Evolutionary conservation across 2,797 vertebrate genomes (phyloP), one percentile per base, ranked within the genome.

Genomic region (Xerus rutilus): DNA sequence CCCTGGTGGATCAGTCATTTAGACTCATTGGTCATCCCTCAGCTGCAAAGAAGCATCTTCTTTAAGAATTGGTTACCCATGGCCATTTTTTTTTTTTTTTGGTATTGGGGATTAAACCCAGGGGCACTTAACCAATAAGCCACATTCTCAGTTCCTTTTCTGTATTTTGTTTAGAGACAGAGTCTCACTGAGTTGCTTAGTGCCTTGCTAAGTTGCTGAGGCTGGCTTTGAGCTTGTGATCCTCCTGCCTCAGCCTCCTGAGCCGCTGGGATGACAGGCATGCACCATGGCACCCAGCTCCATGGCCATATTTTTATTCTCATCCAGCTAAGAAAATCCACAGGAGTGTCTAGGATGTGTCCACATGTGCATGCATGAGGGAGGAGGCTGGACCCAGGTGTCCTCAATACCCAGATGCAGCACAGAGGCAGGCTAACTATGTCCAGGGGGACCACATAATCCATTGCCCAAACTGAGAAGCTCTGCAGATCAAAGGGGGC

Each of bases 1-100:
- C 5, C 49, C 25, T 35, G 18, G 25, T 49, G 30, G 79, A 30
- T 15, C 59, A 49, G 49, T 3, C 20, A n/a, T 39, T 54, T 45
- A 47, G 21, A 45, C 13, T 4, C 21, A 18, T 9, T 11, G 35
- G 30, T 14, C 9, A 9, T 5, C 9, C 35, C 64, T 39, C 10
- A 1, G 21, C 18, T 2, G 0, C 0, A 5, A 23, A 0, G 5
- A 47, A 67, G 28, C 43, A 5, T 7, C 45, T 45, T 47, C 20
- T n/a, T 6, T 25, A 10, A 74, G 64, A 67, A 39, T 0, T 2
- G 8, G 2, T 2, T 32, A 32, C 25, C 35, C 21, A 8, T 1
- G 13, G 18, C 43, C 82, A 35, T 12, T 52, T 47, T 52, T 15
- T 52, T 52, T 15, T 14, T 52, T 52, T 14, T 52, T 52, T 52